Evolutionary conservation across 2,797 vertebrate species (phyloP), one percentile per base, ranked within the genome.

Genomic region (Neomorphus geoffroyi): DNA sequence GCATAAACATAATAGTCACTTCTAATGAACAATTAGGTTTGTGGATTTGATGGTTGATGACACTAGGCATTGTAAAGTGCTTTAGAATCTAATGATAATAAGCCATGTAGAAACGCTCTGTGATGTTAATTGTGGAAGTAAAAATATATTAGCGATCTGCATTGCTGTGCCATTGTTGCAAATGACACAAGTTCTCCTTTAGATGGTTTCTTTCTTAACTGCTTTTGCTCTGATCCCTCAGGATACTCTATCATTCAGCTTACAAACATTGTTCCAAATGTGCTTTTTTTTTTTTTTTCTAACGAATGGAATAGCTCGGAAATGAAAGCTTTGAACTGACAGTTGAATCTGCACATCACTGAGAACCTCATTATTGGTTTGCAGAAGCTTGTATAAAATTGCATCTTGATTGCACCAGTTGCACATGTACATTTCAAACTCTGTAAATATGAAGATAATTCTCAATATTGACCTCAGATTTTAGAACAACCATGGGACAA

Each of bases 301-400:
- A 65, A 46, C 2, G 6, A 71, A 79, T 64, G 66, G 77, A 75
- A 58, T 62, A 72, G 65, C 46, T 90, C 0, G 0, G 66, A 94
- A 92, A 86, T 35, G 28, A 77, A 81, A 80, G 70, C 87, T 90
- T 91, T 90, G 88, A 90, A 78, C 53, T 86, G 73, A 56, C 54
- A 88, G 54, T 88, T 60, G 57, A 85, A 53, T 94, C 75, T 78
- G 94, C 91, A 39, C 41, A 66, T 93, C 56, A 17, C 66, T 70
- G 75, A 86, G 78, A 94, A 74, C 72, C 57, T 95, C 72, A 45
- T 96, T 91, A 90, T 81, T 89, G 27, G 60, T 75, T 92, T 88
- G 58, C 73, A 73, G 86, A 51, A 41, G 46, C 70, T 91, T 46
- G 28, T 54, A 57, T 80, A 85, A 86, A 92, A 88, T 75, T 75